Percentiles rank a stretch among this genome's conserved stretches.
phyloP scores from a whole-genome alignment of 2,888 invertebrate species.

The Eubasilissa splendida region DNA sequence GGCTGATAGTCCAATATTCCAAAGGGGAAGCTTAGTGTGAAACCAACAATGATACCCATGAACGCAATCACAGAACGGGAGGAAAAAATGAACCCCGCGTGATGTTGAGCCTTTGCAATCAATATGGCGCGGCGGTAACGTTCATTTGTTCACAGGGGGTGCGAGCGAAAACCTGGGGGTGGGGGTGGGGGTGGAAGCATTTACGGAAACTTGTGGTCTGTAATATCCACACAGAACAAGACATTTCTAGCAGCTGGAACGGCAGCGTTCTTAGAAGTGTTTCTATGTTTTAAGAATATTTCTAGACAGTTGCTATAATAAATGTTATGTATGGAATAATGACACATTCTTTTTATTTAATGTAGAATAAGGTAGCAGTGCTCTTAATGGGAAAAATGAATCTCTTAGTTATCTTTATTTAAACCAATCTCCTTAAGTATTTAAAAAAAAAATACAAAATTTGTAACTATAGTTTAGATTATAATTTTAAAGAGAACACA shows the following conservation, averaged over 20 bases:
- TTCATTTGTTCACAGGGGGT: slow-evolving; percentile 27
- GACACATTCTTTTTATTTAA: too few relatives aligned
- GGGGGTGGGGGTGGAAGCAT: background rate
- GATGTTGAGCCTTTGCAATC: slow-evolving; percentile 30
- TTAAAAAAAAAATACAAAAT: too few relatives aligned
- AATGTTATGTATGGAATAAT: too few relatives aligned
- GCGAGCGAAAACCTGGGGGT: background rate
- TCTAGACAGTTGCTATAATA: too few relatives aligned
- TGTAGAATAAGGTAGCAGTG: too few relatives aligned
- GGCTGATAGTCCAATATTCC: slow-evolving; percentile 16
- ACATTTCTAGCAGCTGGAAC: background rate
- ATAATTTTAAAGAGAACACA: too few relatives aligned
- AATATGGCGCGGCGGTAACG: slow-evolving; percentile 22
- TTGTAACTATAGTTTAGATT: too few relatives aligned
- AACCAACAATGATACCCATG: background rate
- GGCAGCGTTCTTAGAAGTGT: background rate
- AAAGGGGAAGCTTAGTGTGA: slow-evolving; percentile 12
- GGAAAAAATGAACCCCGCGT: slow-evolving; percentile 7
- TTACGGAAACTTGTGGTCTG: background rate
- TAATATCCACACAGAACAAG: slow-evolving; percentile 2
- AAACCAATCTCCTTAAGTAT: too few relatives aligned
- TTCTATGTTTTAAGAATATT: too few relatives aligned
- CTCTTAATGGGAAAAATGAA: too few relatives aligned
- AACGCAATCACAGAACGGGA: slow-evolving; percentile 14
- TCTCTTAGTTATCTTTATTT: too few relatives aligned